phyloP scores from a whole-genome alignment of 2,888 invertebrate species.

The Nesidiocoris tenuis region DNA sequence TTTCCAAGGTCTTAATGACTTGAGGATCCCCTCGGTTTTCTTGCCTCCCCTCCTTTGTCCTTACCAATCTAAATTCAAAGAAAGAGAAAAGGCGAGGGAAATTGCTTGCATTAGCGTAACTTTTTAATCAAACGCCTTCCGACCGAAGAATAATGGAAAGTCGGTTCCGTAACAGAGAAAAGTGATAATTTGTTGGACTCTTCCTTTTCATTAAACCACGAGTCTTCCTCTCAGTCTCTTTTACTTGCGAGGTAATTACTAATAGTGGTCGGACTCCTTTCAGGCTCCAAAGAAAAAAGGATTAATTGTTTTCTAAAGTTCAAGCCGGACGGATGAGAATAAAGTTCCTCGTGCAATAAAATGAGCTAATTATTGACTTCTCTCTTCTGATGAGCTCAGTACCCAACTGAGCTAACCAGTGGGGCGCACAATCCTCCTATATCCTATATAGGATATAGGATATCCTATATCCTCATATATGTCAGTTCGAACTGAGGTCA shows the following conservation, averaged over 20 bases:
- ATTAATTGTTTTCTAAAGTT: too few relatives aligned
- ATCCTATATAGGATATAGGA: too few relatives aligned
- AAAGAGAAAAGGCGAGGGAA: not conserved
- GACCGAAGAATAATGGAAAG: not conserved
- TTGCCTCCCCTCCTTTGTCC: not conserved
- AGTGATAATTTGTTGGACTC: slow-evolving; percentile 19
- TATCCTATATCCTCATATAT: too few relatives aligned
- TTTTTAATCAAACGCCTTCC: not conserved
- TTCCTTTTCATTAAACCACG: slow-evolving; percentile 25
- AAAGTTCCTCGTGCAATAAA: too few relatives aligned
- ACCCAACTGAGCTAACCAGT: too few relatives aligned
- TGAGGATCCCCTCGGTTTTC: not conserved
- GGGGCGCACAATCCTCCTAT: too few relatives aligned
- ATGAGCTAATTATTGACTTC: too few relatives aligned
- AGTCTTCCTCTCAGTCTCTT: slow-evolving; percentile 11
- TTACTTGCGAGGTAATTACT: slow-evolving; percentile 13
- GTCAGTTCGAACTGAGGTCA: too few relatives aligned
- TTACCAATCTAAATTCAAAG: not conserved
- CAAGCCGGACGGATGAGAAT: too few relatives aligned
- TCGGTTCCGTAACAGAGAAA: not conserved
- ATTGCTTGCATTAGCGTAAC: slow-evolving; percentile 1
- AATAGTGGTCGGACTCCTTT: not conserved
- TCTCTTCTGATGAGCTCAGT: too few relatives aligned
- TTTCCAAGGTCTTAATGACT: not conserved
- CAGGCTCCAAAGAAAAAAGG: not conserved